phyloP scores from a whole-genome alignment of 2,113 vertebrate genomes.

The Semnornis frantzii region DNA sequence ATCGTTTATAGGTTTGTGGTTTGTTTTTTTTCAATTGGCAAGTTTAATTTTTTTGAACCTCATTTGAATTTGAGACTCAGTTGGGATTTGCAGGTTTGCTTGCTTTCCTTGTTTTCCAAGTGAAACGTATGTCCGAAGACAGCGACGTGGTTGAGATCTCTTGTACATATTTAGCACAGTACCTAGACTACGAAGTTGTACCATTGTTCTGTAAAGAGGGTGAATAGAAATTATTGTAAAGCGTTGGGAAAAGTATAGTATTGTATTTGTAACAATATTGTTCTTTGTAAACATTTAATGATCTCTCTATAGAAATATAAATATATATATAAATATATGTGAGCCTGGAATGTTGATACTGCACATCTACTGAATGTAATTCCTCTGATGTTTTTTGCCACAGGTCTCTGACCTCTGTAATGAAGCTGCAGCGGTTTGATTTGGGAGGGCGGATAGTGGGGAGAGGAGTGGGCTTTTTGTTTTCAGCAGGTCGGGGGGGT shows the following conservation, averaged over 20 bases:
- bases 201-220: constrained; percentile 77
- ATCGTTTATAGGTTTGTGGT: constrained; percentile 4
- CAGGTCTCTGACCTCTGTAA: constrained; percentile 71
- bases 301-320: constrained; percentile 73
- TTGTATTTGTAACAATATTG: constrained; percentile 82
- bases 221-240: constrained; percentile 77
- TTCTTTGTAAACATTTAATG: constrained; percentile 81
- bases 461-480: constrained; percentile 27
- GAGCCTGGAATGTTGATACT: constrained; percentile 83
- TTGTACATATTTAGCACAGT: constrained; percentile 80
- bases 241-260: constrained; percentile 80
- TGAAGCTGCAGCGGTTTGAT: constrained; percentile 76
- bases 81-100: constrained; percentile 24
- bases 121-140: constrained; percentile 54
- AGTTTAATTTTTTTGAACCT: constrained; percentile 19
- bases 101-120: constrained; percentile 51
- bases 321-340: constrained; percentile 71
- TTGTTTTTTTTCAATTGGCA: background rate
- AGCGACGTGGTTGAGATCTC: constrained; percentile 53
- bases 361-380: constrained; percentile 92
- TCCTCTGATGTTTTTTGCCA: constrained; percentile 79
- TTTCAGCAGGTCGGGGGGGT: background rate
- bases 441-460: background rate
- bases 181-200: constrained; percentile 74
- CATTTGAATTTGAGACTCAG: constrained; percentile 33